phyloP scores from a whole-genome alignment of 2,888 invertebrate species.

The Nebria brevicollis region DNA sequence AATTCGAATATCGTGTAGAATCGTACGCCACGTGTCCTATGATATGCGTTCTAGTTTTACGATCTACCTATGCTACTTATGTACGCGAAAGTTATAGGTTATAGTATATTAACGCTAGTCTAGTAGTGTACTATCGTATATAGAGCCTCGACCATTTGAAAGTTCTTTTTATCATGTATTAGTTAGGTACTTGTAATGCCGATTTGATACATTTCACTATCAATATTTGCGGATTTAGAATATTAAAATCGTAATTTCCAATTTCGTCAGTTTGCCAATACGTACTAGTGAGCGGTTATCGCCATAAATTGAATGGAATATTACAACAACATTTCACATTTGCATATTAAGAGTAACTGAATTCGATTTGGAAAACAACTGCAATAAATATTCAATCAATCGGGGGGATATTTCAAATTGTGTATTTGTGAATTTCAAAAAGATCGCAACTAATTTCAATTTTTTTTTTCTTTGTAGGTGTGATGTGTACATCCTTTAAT shows the following conservation, averaged over 20 bases:
- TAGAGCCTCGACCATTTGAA: constrained; percentile 31
- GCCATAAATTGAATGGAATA: neutral
- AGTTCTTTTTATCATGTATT: constrained; percentile 37
- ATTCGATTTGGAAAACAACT: neutral
- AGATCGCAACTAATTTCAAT: neutral
- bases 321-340: neutral
- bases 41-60: constrained; percentile 34
- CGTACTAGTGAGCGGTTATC: too few relatives aligned
- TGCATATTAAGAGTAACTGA: neutral
- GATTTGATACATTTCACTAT: constrained; percentile 43
- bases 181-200: constrained; percentile 39
- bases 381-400: neutral
- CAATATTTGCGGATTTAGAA: constrained; percentile 46
- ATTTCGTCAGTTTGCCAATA: constrained; percentile 13
- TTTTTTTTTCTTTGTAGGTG: neutral
- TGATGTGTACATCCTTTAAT: neutral
- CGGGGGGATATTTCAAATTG: too few relatives aligned
- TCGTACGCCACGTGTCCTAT: constrained; percentile 16
- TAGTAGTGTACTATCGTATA: constrained; percentile 15
- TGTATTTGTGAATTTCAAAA: too few relatives aligned
- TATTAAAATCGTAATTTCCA: constrained; percentile 46
- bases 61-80: constrained; percentile 6
- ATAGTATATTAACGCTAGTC: neutral
- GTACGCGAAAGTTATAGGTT: constrained; percentile 36
- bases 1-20: too few relatives aligned